These are phyloP conservation scores for Chrysolina haemoptera DNA, from an alignment of 2,888 invertebrate species.

Conservation along the genomic window DNA sequence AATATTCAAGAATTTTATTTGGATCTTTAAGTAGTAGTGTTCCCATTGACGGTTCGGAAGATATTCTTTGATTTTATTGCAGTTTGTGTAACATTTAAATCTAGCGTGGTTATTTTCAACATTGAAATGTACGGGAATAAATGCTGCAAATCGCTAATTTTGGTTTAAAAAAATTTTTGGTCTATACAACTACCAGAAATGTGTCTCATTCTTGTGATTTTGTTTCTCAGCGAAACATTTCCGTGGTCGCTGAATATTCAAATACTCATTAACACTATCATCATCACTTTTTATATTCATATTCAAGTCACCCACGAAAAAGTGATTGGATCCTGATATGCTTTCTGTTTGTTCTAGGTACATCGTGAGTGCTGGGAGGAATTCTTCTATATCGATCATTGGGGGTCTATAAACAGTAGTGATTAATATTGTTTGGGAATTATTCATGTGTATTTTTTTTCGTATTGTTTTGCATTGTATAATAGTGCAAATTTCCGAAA, in stretches of 20 bases:
- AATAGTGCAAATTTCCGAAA: background rate
- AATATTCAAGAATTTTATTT: background rate
- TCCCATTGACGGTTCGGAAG: no score
- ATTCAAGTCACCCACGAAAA: constrained; percentile 9
- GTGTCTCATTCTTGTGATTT: background rate
- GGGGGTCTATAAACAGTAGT: constrained; percentile 18
- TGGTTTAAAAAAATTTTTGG: background rate
- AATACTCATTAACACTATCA: background rate
- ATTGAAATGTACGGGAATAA: background rate
- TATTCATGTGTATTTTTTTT: constrained; percentile 8
- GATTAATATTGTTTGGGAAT: constrained; percentile 14
- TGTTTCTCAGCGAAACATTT: background rate
- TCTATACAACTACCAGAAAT: constrained; percentile 9
- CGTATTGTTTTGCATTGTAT: background rate
- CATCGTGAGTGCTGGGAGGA: background rate
- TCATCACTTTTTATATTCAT: constrained; percentile 4
- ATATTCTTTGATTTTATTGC: no score
- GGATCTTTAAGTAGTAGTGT: no score
- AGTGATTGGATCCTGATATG: background rate
- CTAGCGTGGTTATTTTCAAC: background rate
- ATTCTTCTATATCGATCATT: background rate
- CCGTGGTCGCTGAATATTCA: background rate
- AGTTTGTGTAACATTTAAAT: no score
- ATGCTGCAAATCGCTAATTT: constrained; percentile 1
- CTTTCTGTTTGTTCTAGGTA: background rate